phyloP scores from a whole-genome alignment of 2,113 vertebrate species.

The Canis aureus region DNA sequence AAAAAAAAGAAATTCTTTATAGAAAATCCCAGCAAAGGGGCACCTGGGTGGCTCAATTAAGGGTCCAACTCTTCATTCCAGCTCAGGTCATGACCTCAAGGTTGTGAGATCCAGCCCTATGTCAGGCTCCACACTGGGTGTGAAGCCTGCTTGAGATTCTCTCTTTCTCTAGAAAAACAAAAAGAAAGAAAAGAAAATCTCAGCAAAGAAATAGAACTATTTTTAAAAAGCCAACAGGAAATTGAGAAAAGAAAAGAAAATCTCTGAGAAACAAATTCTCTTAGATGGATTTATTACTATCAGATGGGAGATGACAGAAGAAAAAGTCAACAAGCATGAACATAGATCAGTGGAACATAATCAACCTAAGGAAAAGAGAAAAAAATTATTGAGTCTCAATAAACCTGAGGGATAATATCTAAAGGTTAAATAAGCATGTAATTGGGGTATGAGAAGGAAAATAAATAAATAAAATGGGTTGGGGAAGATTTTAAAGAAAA shows the following conservation, averaged over 20 bases:
- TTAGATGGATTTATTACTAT: not conserved
- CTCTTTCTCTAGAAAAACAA: not conserved
- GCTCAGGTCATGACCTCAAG: not conserved
- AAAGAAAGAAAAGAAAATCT: not conserved
- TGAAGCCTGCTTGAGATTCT: not conserved
- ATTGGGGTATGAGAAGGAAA: not conserved
- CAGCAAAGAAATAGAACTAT: not conserved
- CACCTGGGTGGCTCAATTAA: not conserved
- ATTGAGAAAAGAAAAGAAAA: not conserved
- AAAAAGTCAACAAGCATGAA: slow-evolving; percentile 6
- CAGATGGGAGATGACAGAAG: not conserved
- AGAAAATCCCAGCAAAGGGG: not conserved
- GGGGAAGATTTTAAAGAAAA: not conserved
- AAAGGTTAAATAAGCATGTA: not conserved
- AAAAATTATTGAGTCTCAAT: not conserved
- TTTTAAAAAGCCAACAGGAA: not conserved
- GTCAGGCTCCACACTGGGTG: not conserved
- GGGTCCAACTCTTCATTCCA: too few relatives aligned
- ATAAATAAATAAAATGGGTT: not conserved
- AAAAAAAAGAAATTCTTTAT: not conserved
- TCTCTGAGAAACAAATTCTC: not conserved
- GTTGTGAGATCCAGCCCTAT: not conserved
- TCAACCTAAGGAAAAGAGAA: not conserved
- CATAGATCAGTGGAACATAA: not conserved
- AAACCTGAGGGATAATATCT: slow-evolving; percentile 1